Evolutionary conservation across 2,113 vertebrate genomes (phyloP), one percentile per base, ranked within the genome.

Genomic region (Turnix velox): DNA sequence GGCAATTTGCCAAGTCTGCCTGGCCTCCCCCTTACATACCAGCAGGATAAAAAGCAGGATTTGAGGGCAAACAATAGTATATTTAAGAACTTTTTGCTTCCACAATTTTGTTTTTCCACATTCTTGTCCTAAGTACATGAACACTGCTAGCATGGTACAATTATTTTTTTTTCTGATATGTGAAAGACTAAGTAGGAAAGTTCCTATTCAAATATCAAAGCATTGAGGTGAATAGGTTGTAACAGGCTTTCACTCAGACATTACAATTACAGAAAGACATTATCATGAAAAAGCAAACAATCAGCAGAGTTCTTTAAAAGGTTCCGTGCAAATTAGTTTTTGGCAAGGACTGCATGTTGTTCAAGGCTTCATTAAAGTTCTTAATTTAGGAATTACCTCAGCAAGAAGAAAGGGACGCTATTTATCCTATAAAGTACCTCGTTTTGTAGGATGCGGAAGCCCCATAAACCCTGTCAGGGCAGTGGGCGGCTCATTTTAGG

Each of bases 251-350:
- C 65, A 43, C 23, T 73, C 58, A 81, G 48, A 48, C 52, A 7
- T 80, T 86, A 80, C 51, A 43, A 55, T 89, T 91, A 81, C 71
- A 83, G 87, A 85, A 93, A 85, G 57, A 62, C 14, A 18, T 58
- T 94, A 71, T 42, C 33, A 35, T 55, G 58, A 87, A 83, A 87
- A 85, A 28, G 23, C 71, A 94, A 81, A 87, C 66, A 72, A 63
- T 76, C 37, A 65, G 23, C 28, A 65, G 66, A 87, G n/a, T 61
- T 74, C 49, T 87, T 75, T 76, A 49, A 82, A 82, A 71, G 22
- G 51, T 85, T 83, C 79, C 23, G 48, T 14, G 43, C 31, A 89
- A 84, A 92, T 75, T 78, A 61, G 28, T 68, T 81, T 84, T 61
- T 87, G 84, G 31, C 73, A 78, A 88, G 61, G 42, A 40, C 65